Evolutionary conservation across 2,797 vertebrate genomes (phyloP), one percentile per base, ranked within the genome.

Genomic region (Taeniopygia guttata): DNA sequence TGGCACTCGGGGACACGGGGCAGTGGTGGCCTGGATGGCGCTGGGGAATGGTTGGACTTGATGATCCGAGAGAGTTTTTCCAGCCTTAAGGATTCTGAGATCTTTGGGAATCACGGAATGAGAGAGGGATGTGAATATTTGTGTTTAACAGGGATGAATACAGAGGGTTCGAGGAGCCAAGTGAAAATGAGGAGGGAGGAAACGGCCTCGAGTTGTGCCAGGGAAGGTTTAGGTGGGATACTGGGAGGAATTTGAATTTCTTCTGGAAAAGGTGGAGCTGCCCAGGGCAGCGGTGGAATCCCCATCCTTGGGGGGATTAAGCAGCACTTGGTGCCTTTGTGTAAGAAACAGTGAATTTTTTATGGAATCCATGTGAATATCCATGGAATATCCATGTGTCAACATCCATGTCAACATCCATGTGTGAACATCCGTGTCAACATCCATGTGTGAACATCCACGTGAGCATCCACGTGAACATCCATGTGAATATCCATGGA

Each of bases 151-250:
- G 58, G 43, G 55, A 25, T 1, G 6, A 16, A 13, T 9, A 13
- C 3, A 30, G n/a, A 58, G 43, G 10, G 38, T 40, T 40, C 12
- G 38, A 40, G 38, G 38, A 13, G 38, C 38, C 38, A 89, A 83
- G 45, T 3, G 15, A 19, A 75, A 69, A 52, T 7, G 25, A 27
- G 40, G 27, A 27, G 4, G n/a, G 43, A 29, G 25, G 4, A 7
- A 34, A 32, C 0, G 2, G 19, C 83, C 55, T 46, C 4, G 4
- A 6, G 40, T 10, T 45, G 20, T 2, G 22, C n/a, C 29, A n/a
- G 55, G 46, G n/a, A 25, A 60, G n/a, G 13, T 60, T 46, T 5
- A 9, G 29, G 64, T 30, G 58, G 56, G 55, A 40, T 25, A 17
- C 2, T 1, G 23, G n/a, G 29, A 43, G 23, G 9, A 30, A 85